Conservation (phyloP, 2,888 invertebrate genomes). For the Nemurella pictetii region DNA sequence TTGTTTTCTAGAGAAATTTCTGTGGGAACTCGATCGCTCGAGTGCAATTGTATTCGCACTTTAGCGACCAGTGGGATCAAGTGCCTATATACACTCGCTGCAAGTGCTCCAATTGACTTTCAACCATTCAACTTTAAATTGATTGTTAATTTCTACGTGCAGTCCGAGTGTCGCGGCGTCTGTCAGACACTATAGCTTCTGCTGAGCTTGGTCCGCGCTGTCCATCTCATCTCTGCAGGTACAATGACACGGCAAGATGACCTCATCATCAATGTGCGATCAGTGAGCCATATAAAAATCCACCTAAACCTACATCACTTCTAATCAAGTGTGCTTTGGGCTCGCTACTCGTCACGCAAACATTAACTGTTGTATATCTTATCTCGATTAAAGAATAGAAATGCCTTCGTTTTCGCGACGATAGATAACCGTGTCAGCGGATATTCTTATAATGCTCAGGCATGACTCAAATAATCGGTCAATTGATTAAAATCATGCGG, state of each 20-base stretch:
- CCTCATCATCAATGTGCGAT: too few species aligned
- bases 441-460: neutral
- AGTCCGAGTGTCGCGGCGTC: neutral
- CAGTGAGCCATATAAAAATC: too few species aligned
- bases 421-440: neutral
- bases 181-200: neutral
- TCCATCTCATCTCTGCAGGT: too few species aligned
- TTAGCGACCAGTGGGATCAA: neutral
- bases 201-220: too few species aligned
- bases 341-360: too few species aligned
- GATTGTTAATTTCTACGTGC: neutral
- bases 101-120: neutral
- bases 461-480: neutral
- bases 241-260: too few species aligned
- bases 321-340: too few species aligned
- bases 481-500: neutral
- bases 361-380: too few species aligned
- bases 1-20: neutral
- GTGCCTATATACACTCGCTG: neutral
- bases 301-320: too few species aligned
- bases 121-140: neutral
- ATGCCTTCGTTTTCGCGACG: neutral
- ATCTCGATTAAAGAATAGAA: neutral
- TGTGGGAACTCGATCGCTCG: neutral
- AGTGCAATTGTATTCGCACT: too few species aligned